Percentiles rank a stretch among this genome's conserved stretches.
Conservation (phyloP, 2,888 invertebrate genomes). For the Elmis aenea region DNA sequence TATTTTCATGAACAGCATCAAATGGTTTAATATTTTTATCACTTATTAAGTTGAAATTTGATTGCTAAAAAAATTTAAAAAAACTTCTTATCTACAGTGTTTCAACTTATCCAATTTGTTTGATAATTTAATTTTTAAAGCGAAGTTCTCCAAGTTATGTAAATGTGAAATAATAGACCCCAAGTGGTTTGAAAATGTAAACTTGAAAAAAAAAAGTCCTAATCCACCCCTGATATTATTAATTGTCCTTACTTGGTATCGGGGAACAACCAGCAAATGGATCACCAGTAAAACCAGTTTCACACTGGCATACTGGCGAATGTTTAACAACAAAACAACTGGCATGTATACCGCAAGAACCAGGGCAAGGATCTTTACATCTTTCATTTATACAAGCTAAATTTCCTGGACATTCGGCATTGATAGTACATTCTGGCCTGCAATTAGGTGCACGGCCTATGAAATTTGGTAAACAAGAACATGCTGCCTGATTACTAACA, state of each 20-base stretch:
- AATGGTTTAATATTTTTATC: too few species aligned
- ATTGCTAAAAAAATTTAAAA: too few species aligned
- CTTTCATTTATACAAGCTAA: constrained; percentile 77
- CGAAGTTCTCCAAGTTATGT: too few species aligned
- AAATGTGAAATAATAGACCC: too few species aligned
- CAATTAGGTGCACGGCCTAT: constrained; percentile 82
- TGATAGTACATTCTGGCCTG: constrained; percentile 79
- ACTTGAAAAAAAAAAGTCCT: too few species aligned
- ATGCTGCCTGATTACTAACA: constrained; percentile 70
- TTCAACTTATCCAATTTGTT: too few species aligned
- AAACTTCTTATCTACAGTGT: too few species aligned
- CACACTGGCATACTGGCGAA: constrained; percentile 77
- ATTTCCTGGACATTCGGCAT: constrained; percentile 79
- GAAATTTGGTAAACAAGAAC: constrained; percentile 74
- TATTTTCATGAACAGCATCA: too few species aligned
- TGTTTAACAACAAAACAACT: constrained; percentile 78
- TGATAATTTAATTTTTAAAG: too few species aligned
- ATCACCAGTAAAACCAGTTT: constrained; percentile 75
- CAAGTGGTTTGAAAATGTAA: too few species aligned
- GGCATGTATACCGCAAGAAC: constrained; percentile 76
- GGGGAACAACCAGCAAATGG: constrained; percentile 71
- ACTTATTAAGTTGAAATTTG: too few species aligned
- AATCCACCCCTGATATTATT: too few species aligned
- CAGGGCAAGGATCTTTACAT: constrained; percentile 79
- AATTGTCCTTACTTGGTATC: constrained; percentile 33